These are phyloP conservation scores for Spodoptera litura DNA, from an alignment of 1,140 invertebrate species.

Conservation along the genomic window DNA sequence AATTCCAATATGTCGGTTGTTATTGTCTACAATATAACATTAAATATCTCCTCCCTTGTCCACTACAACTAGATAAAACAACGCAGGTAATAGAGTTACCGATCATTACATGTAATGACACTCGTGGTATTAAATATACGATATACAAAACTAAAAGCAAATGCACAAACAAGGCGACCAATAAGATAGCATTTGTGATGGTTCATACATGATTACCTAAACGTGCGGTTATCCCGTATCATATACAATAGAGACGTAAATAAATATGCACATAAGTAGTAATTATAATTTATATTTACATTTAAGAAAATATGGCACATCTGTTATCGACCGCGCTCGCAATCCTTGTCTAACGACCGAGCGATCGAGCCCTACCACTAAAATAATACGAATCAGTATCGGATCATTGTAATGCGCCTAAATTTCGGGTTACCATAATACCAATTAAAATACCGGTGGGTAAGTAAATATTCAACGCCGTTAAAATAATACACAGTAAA, in stretches of 20 bases:
- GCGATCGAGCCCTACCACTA: slow-evolving; percentile 63
- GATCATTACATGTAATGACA: slow-evolving; percentile 46
- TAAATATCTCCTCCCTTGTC: slow-evolving; percentile 36
- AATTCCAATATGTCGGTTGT: slow-evolving; percentile 14
- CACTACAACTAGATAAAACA: slow-evolving; percentile 48
- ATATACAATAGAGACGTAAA: slow-evolving; percentile 77
- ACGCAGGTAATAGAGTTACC: slow-evolving; percentile 51
- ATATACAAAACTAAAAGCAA: slow-evolving; percentile 81
- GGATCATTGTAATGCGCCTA: slow-evolving; percentile 67
- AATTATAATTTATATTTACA: slow-evolving; percentile 85
- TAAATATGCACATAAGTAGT: slow-evolving; percentile 83
- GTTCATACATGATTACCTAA: slow-evolving; percentile 65
- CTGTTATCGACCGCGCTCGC: slow-evolving; percentile 78
- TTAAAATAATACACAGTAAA: slow-evolving; percentile 64
- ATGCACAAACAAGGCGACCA: slow-evolving; percentile 79
- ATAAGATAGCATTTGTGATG: slow-evolving; percentile 75
- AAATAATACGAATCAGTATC: slow-evolving; percentile 57
- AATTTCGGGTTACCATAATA: slow-evolving; percentile 78
- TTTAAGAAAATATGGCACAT: slow-evolving; percentile 85
- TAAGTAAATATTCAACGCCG: slow-evolving; percentile 78
- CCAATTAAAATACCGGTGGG: slow-evolving; percentile 86
- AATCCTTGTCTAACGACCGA: slow-evolving; percentile 55
- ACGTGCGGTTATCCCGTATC: slow-evolving; percentile 64
- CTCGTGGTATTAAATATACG: slow-evolving; percentile 62
- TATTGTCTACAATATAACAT: slow-evolving; percentile 38